Evolutionary conservation across 2,888 invertebrate genomes (phyloP), one percentile per base, ranked within the genome.

Genomic region (Meta bourneti): DNA sequence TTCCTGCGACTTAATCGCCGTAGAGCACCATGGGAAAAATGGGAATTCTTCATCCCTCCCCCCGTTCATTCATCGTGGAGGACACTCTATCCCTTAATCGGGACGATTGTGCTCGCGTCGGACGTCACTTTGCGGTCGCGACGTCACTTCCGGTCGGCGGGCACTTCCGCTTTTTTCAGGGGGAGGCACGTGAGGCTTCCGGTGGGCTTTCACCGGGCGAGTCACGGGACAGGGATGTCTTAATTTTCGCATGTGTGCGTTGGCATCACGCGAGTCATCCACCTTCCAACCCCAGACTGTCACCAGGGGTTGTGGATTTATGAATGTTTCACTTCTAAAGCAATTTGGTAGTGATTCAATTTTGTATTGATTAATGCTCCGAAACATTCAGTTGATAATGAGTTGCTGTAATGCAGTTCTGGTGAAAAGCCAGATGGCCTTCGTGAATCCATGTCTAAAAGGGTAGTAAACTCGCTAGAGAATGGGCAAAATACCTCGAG

Each of bases 51-150:
- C 11, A 13, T 74, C 75, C 20, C 4, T 34, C 48, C 48, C n/a
- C 75, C 75, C 49, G 75, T 34, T 34, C 69, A 13, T 77, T 52
- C 34, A 81, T 83, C 72, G 83, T 72, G 83, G 52, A 72, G 72
- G 85, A 77, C 69, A 75, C 77, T 77, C 77, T 71, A 61, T 77
- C 34, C 77, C 52, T 69, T 85, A 85, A 85, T 85, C 85, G 77
- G 85, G 69, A 34, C 75, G 77, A 85, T 85, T 85, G 85, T 85
- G 70, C 74, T 34, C 48, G 48, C 6, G 69, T n/a, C 13, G 70
- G 78, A 82, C 89, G 89, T 89, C 89, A 82, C 75, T 82, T 83
- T 89, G 81, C 71, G 82, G 82, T 89, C 16, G 77, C 75, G 54
- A 89, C 82, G 89, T 89, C 89, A 89, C 89, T 77, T 89, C 89